These are phyloP conservation scores for Bombus consobrinus DNA, from an alignment of 1,140 invertebrate species.

Conservation along the genomic window DNA sequence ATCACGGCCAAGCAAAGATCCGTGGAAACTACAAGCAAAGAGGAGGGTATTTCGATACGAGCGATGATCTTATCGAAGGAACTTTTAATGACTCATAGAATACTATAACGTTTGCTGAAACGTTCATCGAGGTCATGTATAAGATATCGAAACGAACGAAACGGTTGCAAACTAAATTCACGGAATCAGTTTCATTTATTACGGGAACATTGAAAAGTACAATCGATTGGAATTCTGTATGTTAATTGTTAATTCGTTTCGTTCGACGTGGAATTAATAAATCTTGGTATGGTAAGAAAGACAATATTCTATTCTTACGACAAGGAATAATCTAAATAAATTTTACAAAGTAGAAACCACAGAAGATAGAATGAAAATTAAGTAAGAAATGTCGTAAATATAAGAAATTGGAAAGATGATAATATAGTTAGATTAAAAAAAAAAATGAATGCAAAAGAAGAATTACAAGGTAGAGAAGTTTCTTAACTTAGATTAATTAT, in stretches of 20 bases:
- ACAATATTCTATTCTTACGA: background rate
- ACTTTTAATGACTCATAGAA: constrained; percentile 32
- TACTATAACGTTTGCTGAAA: background rate
- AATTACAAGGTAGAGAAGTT: background rate
- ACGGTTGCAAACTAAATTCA: background rate
- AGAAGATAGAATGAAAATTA: background rate
- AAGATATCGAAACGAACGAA: constrained; percentile 11
- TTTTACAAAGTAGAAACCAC: background rate
- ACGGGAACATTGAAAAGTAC: background rate
- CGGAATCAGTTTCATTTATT: constrained; percentile 3
- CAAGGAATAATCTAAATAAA: background rate
- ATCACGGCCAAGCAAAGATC: constrained; percentile 20
- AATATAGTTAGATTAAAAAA: background rate
- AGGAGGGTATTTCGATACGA: background rate
- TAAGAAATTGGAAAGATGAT: background rate
- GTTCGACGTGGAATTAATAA: background rate
- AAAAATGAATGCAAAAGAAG: background rate
- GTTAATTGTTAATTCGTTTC: background rate
- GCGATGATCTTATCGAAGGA: constrained; percentile 11
- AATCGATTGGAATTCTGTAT: background rate
- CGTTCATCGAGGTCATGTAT: constrained; percentile 4
- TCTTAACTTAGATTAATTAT: background rate
- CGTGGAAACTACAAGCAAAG: constrained; percentile 13
- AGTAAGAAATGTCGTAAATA: no score
- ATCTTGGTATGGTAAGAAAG: background rate